Evolutionary conservation across 64 coral and sea anemone species (phyloP).

Genomic region (Hydrozoanthus tunicans): DNA sequence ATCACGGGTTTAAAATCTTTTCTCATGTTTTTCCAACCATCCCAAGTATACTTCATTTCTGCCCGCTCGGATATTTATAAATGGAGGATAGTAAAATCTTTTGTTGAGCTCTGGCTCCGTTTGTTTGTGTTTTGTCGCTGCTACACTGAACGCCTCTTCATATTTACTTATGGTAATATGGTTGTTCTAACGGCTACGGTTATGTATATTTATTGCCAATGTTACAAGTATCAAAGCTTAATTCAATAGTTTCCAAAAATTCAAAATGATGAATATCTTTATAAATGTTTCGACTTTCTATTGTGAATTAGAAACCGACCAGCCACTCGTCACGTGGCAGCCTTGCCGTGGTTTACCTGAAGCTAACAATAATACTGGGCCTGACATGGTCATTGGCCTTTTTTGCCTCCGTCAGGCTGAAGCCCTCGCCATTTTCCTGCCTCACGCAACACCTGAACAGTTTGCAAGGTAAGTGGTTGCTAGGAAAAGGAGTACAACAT

Average conservation of each 20-base stretch:
- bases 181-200: too few species aligned
- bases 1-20: too few species aligned
- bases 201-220: not conserved
- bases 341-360: not conserved
- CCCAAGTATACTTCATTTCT: too few species aligned
- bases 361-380: not conserved
- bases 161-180: too few species aligned
- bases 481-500: too few species aligned
- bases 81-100: too few species aligned
- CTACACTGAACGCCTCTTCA: too few species aligned
- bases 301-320: not conserved
- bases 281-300: not conserved
- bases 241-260: not conserved
- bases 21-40: too few species aligned
- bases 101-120: too few species aligned
- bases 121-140: too few species aligned
- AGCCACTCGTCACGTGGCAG: not conserved
- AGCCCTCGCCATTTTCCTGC: not conserved
- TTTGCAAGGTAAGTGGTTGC: not conserved
- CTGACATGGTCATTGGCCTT: conserved; percentile 16
- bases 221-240: not conserved
- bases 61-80: too few species aligned
- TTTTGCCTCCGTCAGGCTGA: not conserved
- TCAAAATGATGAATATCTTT: not conserved
- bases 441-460: not conserved